Conservation (phyloP, 1,140 invertebrate species). For the Drosophila ananassae region DNA sequence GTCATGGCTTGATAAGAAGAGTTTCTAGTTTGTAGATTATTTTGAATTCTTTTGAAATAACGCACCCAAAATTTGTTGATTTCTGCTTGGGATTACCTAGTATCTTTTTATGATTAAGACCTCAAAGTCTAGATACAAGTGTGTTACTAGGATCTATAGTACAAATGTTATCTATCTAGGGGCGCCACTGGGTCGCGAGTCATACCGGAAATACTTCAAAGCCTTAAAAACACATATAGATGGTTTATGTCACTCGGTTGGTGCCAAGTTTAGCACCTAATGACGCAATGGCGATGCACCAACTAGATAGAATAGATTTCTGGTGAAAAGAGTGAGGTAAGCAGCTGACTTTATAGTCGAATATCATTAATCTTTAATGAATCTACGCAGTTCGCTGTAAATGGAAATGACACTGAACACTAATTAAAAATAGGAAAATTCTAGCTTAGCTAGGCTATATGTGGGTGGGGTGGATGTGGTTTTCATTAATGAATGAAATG, state of each 20-base stretch:
- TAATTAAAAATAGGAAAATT: conserved; percentile 69
- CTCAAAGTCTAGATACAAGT: not conserved
- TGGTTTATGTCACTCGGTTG: not conserved
- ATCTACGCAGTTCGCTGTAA: conserved; percentile 37
- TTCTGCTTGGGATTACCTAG: too few species aligned
- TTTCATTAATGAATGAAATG: conserved; percentile 67
- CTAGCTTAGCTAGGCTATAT: conserved; percentile 19
- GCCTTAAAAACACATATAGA: not conserved
- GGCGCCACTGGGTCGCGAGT: conserved; percentile 2
- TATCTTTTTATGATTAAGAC: conserved; percentile 7
- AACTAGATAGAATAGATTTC: conserved; percentile 4
- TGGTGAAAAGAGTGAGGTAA: conserved; percentile 36
- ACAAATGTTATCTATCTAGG: not conserved
- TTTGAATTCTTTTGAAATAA: too few species aligned
- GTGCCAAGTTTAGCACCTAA: conserved; percentile 11
- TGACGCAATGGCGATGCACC: conserved; percentile 27
- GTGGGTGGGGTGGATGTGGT: conserved; percentile 11
- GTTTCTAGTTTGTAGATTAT: too few species aligned
- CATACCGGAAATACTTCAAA: not conserved
- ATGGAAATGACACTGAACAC: conserved; percentile 66
- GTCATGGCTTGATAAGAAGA: not conserved
- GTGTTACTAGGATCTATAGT: not conserved
- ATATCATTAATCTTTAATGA: conserved; percentile 19
- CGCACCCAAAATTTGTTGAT: too few species aligned
- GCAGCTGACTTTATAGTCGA: conserved; percentile 44